Conservation (phyloP, 2,888 invertebrate species). For the Strigamia maritima region DNA sequence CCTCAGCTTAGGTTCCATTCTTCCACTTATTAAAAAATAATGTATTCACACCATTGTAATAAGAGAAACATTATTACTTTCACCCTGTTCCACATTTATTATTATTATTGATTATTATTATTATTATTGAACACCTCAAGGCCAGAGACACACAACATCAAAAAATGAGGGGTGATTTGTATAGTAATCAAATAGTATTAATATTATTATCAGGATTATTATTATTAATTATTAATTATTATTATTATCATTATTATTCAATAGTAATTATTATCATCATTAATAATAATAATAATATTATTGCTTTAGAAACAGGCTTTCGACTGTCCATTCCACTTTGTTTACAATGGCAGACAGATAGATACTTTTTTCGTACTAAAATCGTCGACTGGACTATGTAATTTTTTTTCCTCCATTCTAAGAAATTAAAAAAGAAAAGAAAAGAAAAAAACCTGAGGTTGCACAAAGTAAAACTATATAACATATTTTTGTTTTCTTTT, state of each 20-base stretch:
- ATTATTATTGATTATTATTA: background rate
- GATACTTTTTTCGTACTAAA: background rate
- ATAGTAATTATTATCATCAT: background rate
- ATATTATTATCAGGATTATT: conserved; percentile 1
- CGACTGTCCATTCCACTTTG: background rate
- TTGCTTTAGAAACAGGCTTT: conserved; percentile 34
- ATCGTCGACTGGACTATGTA: background rate
- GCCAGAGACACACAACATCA: conserved; percentile 4
- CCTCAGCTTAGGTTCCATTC: background rate
- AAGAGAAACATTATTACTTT: background rate
- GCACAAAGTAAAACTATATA: background rate
- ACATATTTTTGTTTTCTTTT: background rate
- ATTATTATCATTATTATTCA: background rate
- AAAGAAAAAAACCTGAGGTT: background rate
- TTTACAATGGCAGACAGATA: background rate
- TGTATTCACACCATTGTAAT: background rate
- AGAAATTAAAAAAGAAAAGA: background rate
- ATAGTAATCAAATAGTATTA: conserved; percentile 4
- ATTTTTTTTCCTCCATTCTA: background rate
- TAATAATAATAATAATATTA: conserved; percentile 31
- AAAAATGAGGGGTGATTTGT: conserved; percentile 4
- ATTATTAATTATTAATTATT: background rate
- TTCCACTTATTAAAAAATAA: conserved; percentile 4
- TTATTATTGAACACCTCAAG: background rate
- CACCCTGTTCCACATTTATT: background rate